Percentiles rank a stretch among this genome's conserved stretches.
These are phyloP conservation scores for Acanthaster planci DNA, from an alignment of 35 echinoderm and acorn worm genomes.

Conservation along the genomic window DNA sequence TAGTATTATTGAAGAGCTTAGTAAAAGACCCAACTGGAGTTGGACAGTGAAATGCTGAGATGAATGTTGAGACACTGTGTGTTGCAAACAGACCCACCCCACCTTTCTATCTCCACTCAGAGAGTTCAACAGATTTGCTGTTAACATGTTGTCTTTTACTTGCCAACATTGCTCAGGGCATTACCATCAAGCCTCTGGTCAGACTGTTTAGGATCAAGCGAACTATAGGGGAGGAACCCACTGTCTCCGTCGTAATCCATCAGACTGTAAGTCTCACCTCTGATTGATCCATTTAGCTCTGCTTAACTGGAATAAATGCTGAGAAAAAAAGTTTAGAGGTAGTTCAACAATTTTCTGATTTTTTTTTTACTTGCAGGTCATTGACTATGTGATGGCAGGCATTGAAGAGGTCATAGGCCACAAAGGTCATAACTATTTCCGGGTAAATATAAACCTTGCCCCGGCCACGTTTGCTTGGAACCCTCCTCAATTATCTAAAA, in stretches of 20 bases:
- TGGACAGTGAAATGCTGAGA: too few relatives aligned
- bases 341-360: not conserved
- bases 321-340: not conserved
- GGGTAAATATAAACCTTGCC: constrained; percentile 34
- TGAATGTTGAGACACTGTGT: too few relatives aligned
- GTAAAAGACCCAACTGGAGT: too few relatives aligned
- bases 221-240: not conserved
- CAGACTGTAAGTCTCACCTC: constrained; percentile 9
- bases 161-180: constrained; percentile 57
- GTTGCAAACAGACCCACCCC: too few relatives aligned
- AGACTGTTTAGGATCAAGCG: constrained; percentile 34
- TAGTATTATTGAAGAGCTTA: too few relatives aligned
- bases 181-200: constrained; percentile 93
- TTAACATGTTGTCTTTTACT: too few relatives aligned
- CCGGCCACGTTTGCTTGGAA: not conserved
- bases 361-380: constrained; percentile 26
- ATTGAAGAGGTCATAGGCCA: constrained; percentile 56
- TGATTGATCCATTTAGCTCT: not conserved
- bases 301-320: too few relatives aligned
- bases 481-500: too few relatives aligned
- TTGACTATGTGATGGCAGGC: constrained; percentile 63
- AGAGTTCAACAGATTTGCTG: too few relatives aligned
- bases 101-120: too few relatives aligned
- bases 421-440: constrained; percentile 53
- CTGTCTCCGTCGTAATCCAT: not conserved